Evolutionary conservation across 2,797 vertebrate species (phyloP).

Genomic region (Rhadinocentrus ornatus): DNA sequence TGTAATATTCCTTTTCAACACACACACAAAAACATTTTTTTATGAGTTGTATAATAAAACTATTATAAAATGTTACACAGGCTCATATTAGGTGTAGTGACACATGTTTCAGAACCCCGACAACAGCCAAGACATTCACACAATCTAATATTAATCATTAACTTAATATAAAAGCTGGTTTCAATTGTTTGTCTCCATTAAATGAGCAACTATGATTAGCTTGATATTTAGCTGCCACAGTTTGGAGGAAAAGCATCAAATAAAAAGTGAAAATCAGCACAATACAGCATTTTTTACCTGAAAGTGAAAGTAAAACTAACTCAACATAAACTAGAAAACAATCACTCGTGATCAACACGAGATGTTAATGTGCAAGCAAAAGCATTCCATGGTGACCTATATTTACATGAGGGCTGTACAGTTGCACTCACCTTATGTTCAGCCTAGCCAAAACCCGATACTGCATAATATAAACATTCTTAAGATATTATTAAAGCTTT

Average conservation of each 20-base stretch:
- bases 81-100: no score
- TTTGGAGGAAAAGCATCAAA: not conserved
- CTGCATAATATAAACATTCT: not conserved
- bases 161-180: not conserved
- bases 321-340: not conserved
- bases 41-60: no score
- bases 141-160: not conserved
- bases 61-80: no score
- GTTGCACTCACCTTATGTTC: not conserved
- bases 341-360: not conserved
- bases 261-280: not conserved
- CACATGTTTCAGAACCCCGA: no score
- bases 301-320: not conserved
- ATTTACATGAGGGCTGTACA: not conserved
- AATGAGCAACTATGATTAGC: not conserved
- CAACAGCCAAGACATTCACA: not conserved
- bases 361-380: not conserved
- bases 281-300: not conserved
- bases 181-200: not conserved
- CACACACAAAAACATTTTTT: no score
- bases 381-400: not conserved
- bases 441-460: not conserved
- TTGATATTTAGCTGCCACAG: not conserved
- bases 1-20: no score
- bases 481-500: not conserved